Evolutionary conservation across 2,888 invertebrate species (phyloP).

Genomic region (Sturmia bella): DNA sequence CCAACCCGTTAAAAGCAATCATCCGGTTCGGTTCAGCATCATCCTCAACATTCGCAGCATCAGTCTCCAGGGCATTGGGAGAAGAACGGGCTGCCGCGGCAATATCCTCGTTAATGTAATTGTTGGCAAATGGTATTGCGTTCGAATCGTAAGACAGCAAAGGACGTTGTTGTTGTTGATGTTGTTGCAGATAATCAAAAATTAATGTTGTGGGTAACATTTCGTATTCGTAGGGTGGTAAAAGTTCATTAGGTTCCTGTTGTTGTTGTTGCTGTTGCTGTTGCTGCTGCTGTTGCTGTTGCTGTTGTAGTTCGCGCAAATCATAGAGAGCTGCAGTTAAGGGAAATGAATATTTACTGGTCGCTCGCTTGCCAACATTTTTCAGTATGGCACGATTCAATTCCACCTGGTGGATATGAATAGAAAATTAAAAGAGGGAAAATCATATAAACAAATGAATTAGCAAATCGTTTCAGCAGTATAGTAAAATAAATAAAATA

Average conservation of each 20-base stretch:
- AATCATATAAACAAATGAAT: conserved; percentile 29
- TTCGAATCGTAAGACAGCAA: conserved; percentile 55
- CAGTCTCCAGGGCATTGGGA: background rate
- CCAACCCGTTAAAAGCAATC: conserved; percentile 9
- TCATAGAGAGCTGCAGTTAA: conserved; percentile 65
- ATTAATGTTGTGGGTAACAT: conserved; percentile 70
- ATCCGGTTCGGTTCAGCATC: conserved; percentile 47
- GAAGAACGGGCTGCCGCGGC: conserved; percentile 44
- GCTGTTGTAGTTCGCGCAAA: conserved; percentile 64
- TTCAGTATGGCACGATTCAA: conserved; percentile 89
- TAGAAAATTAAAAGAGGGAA: conserved; percentile 50
- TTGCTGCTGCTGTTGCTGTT: conserved; percentile 69
- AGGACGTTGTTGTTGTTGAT: conserved; percentile 58
- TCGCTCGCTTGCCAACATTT: conserved; percentile 88
- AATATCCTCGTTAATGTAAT: conserved; percentile 72
- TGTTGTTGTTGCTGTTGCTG: conserved; percentile 69
- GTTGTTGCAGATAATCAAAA: conserved; percentile 72
- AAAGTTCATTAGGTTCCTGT: conserved; percentile 60
- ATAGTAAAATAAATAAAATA: conserved; percentile 63
- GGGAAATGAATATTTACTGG: conserved; percentile 70
- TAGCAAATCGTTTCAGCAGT: conserved; percentile 40
- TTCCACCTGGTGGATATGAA: conserved; percentile 82
- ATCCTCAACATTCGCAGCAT: conserved; percentile 34
- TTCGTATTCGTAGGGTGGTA: conserved; percentile 71
- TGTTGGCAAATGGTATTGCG: conserved; percentile 67